Percentiles rank a stretch among this genome's conserved stretches.
Evolutionary conservation across 2,113 vertebrate genomes (phyloP).

Genomic region (Myrmecobius fasciatus): DNA sequence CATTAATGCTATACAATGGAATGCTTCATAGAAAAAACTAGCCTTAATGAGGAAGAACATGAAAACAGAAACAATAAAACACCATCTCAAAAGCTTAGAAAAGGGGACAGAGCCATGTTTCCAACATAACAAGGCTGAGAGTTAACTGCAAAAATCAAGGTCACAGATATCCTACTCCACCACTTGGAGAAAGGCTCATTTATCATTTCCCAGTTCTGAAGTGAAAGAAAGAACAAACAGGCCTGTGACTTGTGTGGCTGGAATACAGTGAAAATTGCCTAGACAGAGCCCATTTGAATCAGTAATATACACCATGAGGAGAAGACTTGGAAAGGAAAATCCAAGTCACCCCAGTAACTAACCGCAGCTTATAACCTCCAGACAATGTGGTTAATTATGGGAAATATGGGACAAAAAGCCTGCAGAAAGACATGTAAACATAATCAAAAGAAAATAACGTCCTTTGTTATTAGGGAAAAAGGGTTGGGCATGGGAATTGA

Average conservation of each 20-base stretch:
- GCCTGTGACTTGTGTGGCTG: neutral
- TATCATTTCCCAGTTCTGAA: constrained; percentile 14
- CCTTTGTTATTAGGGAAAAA: constrained; percentile 53
- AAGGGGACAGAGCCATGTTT: neutral
- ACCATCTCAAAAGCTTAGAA: neutral
- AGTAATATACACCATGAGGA: constrained; percentile 33
- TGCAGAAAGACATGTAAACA: constrained; percentile 28
- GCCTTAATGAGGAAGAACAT: neutral
- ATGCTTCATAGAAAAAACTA: neutral
- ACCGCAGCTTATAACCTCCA: constrained; percentile 24
- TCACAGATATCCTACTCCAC: neutral
- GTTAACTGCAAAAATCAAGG: neutral
- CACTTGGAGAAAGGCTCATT: neutral
- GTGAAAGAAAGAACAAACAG: constrained; percentile 19
- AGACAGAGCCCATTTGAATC: constrained; percentile 45
- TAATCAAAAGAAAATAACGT: constrained; percentile 30
- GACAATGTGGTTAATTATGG: constrained; percentile 22
- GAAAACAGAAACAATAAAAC: constrained; percentile 1
- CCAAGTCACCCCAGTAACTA: constrained; percentile 40
- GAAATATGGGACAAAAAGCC: constrained; percentile 31
- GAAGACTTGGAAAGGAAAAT: constrained; percentile 40
- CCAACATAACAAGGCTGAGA: neutral
- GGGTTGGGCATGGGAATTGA: constrained; percentile 4
- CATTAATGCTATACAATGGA: neutral
- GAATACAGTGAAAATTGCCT: constrained; percentile 44